Conservation (phyloP, 2,888 invertebrate genomes). For the Trichacis sp. region DNA sequence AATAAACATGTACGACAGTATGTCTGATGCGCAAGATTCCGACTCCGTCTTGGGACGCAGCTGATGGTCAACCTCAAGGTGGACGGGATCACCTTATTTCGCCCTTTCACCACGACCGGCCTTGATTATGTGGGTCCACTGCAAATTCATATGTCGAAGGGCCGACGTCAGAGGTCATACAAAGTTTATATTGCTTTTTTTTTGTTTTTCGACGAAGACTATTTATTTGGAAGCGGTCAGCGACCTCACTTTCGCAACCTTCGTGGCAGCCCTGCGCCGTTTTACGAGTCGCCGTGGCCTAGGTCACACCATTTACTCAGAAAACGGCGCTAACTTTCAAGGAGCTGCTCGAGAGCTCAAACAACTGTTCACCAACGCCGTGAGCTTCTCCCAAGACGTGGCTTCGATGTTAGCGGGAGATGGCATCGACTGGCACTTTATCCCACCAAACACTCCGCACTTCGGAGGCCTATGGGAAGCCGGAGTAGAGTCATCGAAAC, state of each 20-base stretch:
- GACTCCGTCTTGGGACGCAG: too few species aligned
- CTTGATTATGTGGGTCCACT: constrained; percentile 37
- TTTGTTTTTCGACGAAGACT: constrained; percentile 18
- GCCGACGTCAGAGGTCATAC: constrained; percentile 15
- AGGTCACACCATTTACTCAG: constrained; percentile 2
- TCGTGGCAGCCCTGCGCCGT: constrained; percentile 18
- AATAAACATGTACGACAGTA: background rate
- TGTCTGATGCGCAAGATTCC: background rate
- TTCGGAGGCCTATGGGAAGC: constrained; percentile 45
- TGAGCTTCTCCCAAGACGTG: background rate
- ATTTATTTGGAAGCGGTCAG: too few species aligned
- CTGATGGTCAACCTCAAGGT: too few species aligned
- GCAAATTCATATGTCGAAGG: constrained; percentile 12
- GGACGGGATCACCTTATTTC: background rate
- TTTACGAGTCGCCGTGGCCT: constrained; percentile 19
- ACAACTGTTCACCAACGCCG: background rate
- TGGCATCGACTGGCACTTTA: constrained; percentile 25
- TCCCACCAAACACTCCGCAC: constrained; percentile 28
- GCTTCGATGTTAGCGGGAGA: background rate
- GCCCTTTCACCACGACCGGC: constrained; percentile 24
- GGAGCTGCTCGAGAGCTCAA: too few species aligned
- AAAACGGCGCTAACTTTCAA: constrained; percentile 14
- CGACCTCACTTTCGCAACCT: constrained; percentile 13
- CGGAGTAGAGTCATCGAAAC: constrained; percentile 49
- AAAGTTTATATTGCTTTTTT: constrained; percentile 25